phyloP scores from a whole-genome alignment of 2,797 vertebrate species.

The Notamacropus eugenii region DNA sequence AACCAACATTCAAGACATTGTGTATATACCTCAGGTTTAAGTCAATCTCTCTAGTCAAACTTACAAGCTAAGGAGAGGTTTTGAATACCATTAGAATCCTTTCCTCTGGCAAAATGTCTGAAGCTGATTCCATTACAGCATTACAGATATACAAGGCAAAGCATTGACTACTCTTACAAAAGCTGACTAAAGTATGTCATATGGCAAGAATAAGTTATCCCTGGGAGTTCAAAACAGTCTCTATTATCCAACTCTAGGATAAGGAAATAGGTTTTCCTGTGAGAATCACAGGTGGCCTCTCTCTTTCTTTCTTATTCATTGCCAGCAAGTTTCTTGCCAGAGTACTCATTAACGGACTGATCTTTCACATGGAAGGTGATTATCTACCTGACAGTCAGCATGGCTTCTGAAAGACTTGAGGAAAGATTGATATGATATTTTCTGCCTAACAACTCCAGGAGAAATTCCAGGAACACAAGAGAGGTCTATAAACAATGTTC shows the following conservation, averaged over 20 bases:
- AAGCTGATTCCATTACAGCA: background rate
- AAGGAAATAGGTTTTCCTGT: background rate
- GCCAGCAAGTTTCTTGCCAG: background rate
- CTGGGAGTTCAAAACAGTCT: background rate
- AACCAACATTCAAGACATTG: background rate
- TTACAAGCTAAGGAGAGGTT: background rate
- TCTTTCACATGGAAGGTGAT: background rate
- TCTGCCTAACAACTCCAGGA: background rate
- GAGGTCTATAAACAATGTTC: background rate
- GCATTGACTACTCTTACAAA: background rate
- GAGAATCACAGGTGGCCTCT: background rate
- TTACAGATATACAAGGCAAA: background rate
- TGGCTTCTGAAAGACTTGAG: background rate
- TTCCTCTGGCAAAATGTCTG: background rate
- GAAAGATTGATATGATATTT: background rate
- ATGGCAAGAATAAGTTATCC: background rate
- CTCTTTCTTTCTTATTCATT: background rate
- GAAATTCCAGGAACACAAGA: background rate
- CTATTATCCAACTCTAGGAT: background rate
- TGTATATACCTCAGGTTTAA: background rate
- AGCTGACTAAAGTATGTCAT: background rate
- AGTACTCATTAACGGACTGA: background rate
- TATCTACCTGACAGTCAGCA: background rate
- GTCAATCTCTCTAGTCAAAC: background rate
- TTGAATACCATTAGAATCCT: background rate